Evolutionary conservation across 2,888 invertebrate genomes (phyloP), one percentile per base, ranked within the genome.

Genomic region (Agrotis ipsilon): DNA sequence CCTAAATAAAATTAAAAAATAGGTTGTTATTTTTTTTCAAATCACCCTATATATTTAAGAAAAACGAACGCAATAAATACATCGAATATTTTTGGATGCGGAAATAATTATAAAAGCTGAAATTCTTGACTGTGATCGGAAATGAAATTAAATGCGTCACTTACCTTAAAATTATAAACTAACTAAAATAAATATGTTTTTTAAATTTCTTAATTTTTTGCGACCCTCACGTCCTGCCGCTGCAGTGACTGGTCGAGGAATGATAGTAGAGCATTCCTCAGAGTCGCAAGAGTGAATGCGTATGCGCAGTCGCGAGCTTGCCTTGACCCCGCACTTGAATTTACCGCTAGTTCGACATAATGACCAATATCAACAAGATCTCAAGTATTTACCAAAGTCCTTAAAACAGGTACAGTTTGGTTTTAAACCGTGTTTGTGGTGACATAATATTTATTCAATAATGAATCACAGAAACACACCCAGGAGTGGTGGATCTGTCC

Each of bases 321-420:
- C 91, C 92, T 91, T 92, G 92, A 92, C 92, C 92, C 90, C 88
- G 90, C 92, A 91, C 94, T 93, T 93, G 90, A 86, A 84, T 90
- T 86, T 94, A 94, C 95, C 93, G 95, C 92, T 95, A 94, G 86
- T 79, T 89, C 89, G 91, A 88, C 91, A 91, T 90, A 89, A 91
- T 91, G 89, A 91, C 91, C 92, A 91, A 90, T 89, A 92, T 91
- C 84, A 88, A 84, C 80, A 87, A 68, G 63, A 66, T 66, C 69
- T 72, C 70, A 61, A 78, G 65, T 73, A 63, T 80, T 81, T 65
- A 59, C 58, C 66, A 64, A 61, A 54, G 80, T 76, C 74, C 76
- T 80, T 61, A 3, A 52, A 52, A 61, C 49, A 52, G 18, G 64
- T 45, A 49, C 57, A 32, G 55, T 55, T 57, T 62, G 32, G 3